Evolutionary conservation across 2,113 vertebrate species (phyloP).

Genomic region (Megaleporinus macrocephalus): DNA sequence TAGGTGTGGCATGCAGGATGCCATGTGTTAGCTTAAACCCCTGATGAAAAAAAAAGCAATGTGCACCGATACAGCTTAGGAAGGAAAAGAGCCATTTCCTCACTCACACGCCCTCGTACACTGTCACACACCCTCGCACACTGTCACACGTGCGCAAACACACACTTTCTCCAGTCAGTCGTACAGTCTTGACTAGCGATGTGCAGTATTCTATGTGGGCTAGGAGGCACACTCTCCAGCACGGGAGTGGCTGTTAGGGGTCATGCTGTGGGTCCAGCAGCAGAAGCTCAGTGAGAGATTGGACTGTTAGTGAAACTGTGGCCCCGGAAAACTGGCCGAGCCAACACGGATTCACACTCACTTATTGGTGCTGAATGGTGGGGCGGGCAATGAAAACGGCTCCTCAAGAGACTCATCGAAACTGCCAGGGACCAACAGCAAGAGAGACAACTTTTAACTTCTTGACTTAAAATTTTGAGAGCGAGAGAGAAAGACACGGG

Average conservation of each 20-base stretch:
- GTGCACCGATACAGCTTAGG: slow-evolving; percentile 45
- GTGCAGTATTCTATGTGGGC: slow-evolving; percentile 51
- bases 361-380: slow-evolving; percentile 79
- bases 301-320: slow-evolving; percentile 49
- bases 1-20: slow-evolving; percentile 56
- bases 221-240: slow-evolving; percentile 31
- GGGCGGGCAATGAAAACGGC: slow-evolving; percentile 69
- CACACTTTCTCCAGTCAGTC: slow-evolving; percentile 29
- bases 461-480: background rate
- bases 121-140: background rate
- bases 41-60: slow-evolving; percentile 46
- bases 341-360: slow-evolving; percentile 73
- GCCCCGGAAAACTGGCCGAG: slow-evolving; percentile 44
- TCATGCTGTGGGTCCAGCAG: slow-evolving; percentile 52
- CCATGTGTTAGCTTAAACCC: slow-evolving; percentile 64
- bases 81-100: slow-evolving; percentile 61
- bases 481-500: background rate
- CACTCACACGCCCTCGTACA: background rate
- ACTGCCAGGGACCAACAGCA: slow-evolving; percentile 74
- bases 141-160: slow-evolving; percentile 50
- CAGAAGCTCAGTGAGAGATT: slow-evolving; percentile 47
- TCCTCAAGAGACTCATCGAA: slow-evolving; percentile 80
- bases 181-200: slow-evolving; percentile 50
- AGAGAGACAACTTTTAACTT: slow-evolving; percentile 66
- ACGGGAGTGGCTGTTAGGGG: slow-evolving; percentile 42